Conservation (phyloP, 2,888 invertebrate species). For the Drosophila mettleri region DNA sequence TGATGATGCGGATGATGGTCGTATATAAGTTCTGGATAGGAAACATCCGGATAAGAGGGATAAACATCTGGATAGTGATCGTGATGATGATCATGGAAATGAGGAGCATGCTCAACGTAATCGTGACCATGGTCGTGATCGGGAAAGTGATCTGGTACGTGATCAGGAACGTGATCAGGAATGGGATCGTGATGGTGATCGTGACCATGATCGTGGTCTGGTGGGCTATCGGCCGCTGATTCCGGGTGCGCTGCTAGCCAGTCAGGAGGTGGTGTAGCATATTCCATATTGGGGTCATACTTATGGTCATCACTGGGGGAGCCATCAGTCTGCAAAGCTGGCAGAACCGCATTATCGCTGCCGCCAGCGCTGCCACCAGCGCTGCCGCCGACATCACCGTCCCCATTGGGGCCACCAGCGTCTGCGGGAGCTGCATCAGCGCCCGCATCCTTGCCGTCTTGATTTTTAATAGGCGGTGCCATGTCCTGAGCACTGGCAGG, state of each 20-base stretch:
- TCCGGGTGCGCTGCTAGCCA: slow-evolving; percentile 81
- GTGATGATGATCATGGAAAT: slow-evolving; percentile 59
- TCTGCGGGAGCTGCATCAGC: slow-evolving; percentile 11
- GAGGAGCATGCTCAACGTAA: slow-evolving; percentile 54
- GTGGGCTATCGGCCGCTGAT: slow-evolving; percentile 58
- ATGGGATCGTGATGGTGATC: slow-evolving; percentile 60
- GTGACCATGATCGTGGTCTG: slow-evolving; percentile 65
- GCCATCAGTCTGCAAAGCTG: slow-evolving; percentile 47
- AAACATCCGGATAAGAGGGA: slow-evolving; percentile 71
- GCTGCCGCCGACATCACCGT: neutral
- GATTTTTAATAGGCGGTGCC: slow-evolving; percentile 40
- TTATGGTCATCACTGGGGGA: slow-evolving; percentile 59
- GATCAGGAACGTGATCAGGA: slow-evolving; percentile 57
- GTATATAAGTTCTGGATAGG: slow-evolving; percentile 64
- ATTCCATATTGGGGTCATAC: slow-evolving; percentile 81
- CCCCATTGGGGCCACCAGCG: neutral
- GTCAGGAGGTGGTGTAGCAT: slow-evolving; percentile 84
- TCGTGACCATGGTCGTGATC: slow-evolving; percentile 81
- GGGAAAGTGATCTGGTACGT: slow-evolving; percentile 74
- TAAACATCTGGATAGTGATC: slow-evolving; percentile 56
- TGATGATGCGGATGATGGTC: slow-evolving; percentile 61
- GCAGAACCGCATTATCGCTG: slow-evolving; percentile 34
- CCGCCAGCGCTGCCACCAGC: neutral
- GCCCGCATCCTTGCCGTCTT: slow-evolving; percentile 44
- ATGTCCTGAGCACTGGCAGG: slow-evolving; percentile 80